Conservation (phyloP, 2,797 vertebrate species). For the Sebastiscus tertius region DNA sequence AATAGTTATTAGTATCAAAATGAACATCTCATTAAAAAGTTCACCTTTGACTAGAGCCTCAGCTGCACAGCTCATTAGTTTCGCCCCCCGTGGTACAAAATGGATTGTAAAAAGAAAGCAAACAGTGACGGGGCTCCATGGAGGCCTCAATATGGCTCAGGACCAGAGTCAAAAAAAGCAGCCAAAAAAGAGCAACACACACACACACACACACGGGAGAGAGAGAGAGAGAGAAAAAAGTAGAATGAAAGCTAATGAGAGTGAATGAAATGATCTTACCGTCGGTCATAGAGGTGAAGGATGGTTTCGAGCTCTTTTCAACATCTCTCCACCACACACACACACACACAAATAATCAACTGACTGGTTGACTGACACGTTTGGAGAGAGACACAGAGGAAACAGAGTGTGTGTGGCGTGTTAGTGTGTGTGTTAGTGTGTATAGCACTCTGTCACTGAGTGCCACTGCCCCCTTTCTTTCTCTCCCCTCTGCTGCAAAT, state of each 20-base stretch:
- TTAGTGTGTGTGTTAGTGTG: constrained; percentile 66
- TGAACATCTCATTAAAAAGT: constrained; percentile 57
- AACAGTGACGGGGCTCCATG: constrained; percentile 61
- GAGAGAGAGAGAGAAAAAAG: constrained; percentile 40
- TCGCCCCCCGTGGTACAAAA: constrained; percentile 58
- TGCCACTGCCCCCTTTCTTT: constrained; percentile 80
- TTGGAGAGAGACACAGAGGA: constrained; percentile 74
- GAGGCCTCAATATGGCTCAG: constrained; percentile 71
- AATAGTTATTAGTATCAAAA: constrained; percentile 37
- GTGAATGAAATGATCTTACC: constrained; percentile 77
- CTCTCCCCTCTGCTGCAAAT: constrained; percentile 77
- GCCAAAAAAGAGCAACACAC: constrained; percentile 9
- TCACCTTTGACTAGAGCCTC: constrained; percentile 46
- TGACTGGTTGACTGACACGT: constrained; percentile 76
- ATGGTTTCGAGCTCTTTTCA: constrained; percentile 60
- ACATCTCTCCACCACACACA: constrained; percentile 70
- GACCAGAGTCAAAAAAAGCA: constrained; percentile 58
- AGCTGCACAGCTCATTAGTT: constrained; percentile 64
- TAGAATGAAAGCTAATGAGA: constrained; percentile 11
- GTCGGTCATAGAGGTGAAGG: constrained; percentile 79
- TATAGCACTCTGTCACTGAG: constrained; percentile 78
- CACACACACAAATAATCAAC: constrained; percentile 73
- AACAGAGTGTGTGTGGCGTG: constrained; percentile 57
- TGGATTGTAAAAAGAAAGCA: constrained; percentile 68
- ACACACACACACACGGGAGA: background rate